Conservation (phyloP, 2,888 invertebrate genomes). For the Ethmia dodecea region DNA sequence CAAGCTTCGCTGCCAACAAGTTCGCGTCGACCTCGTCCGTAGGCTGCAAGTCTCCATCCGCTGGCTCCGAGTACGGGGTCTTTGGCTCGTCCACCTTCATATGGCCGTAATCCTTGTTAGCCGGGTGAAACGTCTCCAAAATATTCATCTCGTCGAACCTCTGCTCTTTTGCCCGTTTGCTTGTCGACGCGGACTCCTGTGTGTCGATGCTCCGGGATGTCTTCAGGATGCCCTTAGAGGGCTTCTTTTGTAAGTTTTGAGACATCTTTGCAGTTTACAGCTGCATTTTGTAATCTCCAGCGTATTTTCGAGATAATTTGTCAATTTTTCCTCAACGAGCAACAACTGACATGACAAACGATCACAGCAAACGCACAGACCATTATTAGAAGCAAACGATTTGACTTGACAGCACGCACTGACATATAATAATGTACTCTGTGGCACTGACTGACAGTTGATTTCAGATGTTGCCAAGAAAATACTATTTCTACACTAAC, state of each 20-base stretch:
- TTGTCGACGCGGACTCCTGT: slow-evolving; percentile 65
- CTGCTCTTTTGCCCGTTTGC: slow-evolving; percentile 78
- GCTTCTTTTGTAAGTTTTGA: slow-evolving; percentile 89
- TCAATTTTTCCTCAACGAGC: slow-evolving; percentile 28
- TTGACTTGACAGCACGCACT: too few species aligned
- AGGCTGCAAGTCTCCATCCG: slow-evolving; percentile 79
- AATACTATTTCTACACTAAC: too few species aligned
- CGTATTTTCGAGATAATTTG: slow-evolving; percentile 6
- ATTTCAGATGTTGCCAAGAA: too few species aligned
- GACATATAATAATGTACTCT: too few species aligned
- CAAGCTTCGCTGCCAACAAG: slow-evolving; percentile 85
- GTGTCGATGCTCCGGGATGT: slow-evolving; percentile 94
- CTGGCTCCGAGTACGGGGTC: slow-evolving; percentile 87
- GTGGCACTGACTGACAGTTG: too few species aligned
- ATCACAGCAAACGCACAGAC: too few species aligned
- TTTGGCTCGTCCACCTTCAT: slow-evolving; percentile 99
- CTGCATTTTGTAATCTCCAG: slow-evolving; percentile 34
- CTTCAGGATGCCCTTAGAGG: slow-evolving; percentile 94
- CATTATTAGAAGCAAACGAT: too few species aligned
- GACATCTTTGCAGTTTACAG: slow-evolving; percentile 73
- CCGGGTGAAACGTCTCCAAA: slow-evolving; percentile 97
- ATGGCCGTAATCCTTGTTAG: slow-evolving; percentile 99
- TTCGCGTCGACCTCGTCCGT: slow-evolving; percentile 81
- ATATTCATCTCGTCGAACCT: slow-evolving; percentile 99
- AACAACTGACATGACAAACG: too few species aligned